phyloP scores from a whole-genome alignment of 2,888 invertebrate species.

The Perithous albicinctus region DNA sequence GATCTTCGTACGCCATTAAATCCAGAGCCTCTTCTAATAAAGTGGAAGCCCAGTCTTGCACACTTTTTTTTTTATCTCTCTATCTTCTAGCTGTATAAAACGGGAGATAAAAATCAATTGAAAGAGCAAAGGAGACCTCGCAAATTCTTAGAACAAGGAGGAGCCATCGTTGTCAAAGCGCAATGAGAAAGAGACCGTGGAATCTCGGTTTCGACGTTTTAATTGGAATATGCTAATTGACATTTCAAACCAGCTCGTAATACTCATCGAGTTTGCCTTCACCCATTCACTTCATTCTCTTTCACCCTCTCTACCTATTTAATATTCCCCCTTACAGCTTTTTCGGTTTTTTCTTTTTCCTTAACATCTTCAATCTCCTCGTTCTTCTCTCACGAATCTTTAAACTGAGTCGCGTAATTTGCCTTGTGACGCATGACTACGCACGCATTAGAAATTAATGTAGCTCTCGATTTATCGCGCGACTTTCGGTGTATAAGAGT shows the following conservation, averaged over 20 bases:
- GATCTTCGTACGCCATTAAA: constrained; percentile 2
- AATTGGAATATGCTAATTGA: constrained; percentile 80
- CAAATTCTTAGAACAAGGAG: background rate
- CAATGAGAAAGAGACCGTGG: constrained; percentile 1
- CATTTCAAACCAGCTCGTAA: constrained; percentile 73
- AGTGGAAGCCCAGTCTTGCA: background rate
- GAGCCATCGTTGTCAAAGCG: background rate
- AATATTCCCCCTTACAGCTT: background rate
- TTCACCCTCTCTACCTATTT: background rate
- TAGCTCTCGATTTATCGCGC: constrained; percentile 8
- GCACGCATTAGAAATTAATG: background rate
- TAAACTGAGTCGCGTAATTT: constrained; percentile 14
- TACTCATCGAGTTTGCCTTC: constrained; percentile 57
- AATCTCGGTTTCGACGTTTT: constrained; percentile 73
- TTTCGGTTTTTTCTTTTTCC: constrained; percentile 39
- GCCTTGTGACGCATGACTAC: background rate
- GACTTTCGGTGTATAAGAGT: constrained; percentile 1
- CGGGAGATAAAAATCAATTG: background rate
- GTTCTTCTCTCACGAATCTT: constrained; percentile 10
- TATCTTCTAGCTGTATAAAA: background rate
- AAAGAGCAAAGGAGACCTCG: background rate
- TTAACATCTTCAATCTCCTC: constrained; percentile 13
- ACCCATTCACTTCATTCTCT: too few relatives aligned
- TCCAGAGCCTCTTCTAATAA: constrained; percentile 6
- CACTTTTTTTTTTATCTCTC: background rate